A percentile compares a stretch with the other conserved stretches of the same genome.
phyloP scores from a whole-genome alignment of 2,888 invertebrate species.

The Eupsilia transversa region DNA sequence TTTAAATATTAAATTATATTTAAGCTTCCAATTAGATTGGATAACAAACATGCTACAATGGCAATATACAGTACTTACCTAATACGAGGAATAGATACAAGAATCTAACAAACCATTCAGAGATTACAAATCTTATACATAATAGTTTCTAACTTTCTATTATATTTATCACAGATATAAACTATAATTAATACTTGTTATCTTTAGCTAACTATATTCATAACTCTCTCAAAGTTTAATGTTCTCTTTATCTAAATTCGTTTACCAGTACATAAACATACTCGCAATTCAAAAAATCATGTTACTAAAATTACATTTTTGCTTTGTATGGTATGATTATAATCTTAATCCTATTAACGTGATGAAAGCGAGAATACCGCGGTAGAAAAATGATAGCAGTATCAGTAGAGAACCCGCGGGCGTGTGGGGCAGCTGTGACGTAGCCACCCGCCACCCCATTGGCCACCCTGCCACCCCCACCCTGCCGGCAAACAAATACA shows the following conservation, averaged over 20 bases:
- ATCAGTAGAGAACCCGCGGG: slow-evolving; percentile 72
- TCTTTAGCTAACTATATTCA: slow-evolving; percentile 3
- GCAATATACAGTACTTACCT: not conserved
- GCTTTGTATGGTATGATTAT: slow-evolving; percentile 42
- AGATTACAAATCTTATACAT: not conserved
- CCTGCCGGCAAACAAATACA: slow-evolving; percentile 75
- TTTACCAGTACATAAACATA: not conserved
- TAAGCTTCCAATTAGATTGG: not conserved
- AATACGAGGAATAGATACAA: not conserved
- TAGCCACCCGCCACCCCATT: slow-evolving; percentile 72
- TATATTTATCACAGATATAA: not conserved
- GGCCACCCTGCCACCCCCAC: slow-evolving; percentile 68
- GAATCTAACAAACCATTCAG: not conserved
- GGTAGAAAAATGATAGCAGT: slow-evolving; percentile 69
- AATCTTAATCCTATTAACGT: slow-evolving; percentile 62
- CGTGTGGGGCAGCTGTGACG: slow-evolving; percentile 75
- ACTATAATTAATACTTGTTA: not conserved
- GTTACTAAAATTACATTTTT: slow-evolving; percentile 25
- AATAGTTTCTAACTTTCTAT: not conserved
- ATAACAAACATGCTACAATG: not conserved
- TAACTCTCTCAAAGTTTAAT: slow-evolving; percentile 17
- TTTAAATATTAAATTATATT: not conserved
- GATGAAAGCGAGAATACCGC: slow-evolving; percentile 51
- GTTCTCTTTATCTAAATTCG: slow-evolving; percentile 10
- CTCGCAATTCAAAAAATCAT: slow-evolving; percentile 9